Evolutionary conservation across 2,797 vertebrate genomes (phyloP), one percentile per base, ranked within the genome.

Genomic region (Rhynchonycteris naso): DNA sequence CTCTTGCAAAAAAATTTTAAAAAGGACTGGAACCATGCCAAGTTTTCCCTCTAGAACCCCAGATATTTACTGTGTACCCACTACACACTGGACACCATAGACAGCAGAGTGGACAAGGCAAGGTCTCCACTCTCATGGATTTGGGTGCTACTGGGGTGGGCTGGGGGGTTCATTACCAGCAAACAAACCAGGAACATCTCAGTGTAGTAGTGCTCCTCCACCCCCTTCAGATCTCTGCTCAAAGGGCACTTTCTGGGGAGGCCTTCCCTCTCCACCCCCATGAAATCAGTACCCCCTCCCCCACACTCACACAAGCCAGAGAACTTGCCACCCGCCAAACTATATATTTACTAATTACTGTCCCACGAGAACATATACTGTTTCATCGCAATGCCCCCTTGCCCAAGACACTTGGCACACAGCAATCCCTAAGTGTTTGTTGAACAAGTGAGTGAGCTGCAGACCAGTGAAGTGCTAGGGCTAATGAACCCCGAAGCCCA

Each of bases 121-220:
- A 52, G 47, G 33, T 68, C 33, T 68, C 85, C 18, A n/a, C 18
- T 59, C 52, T 50, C 6, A 7, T 1, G 26, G 33, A 47, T 21
- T 21, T n/a, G 43, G 47, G 33, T 69, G 30, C 68, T 54, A 7
- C 7, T 22, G 58, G 26, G 61, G 3, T 6, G 8, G 8, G 7
- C 2, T 5, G 21, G 10, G 38, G 9, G 13, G 1, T 61, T 68
- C 7, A 12, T 5, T 52, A 21, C 7, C 59, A 84, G 35, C 43
- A 84, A 66, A 66, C 16, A 58, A 91, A 16, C 4, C 15, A 19
- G 7, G 47, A 69, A 50, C 54, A 52, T 28, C 16, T 61, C 21
- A 80, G 26, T 3, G 10, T 5, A 5, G 10, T 5, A 5, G 30
- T 15, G 4, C 6, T 79, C 3, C 43, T 10, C 43, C 13, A 1